Evolutionary conservation across 2,797 vertebrate species (phyloP).

Genomic region (Eospalax fontanierii): DNA sequence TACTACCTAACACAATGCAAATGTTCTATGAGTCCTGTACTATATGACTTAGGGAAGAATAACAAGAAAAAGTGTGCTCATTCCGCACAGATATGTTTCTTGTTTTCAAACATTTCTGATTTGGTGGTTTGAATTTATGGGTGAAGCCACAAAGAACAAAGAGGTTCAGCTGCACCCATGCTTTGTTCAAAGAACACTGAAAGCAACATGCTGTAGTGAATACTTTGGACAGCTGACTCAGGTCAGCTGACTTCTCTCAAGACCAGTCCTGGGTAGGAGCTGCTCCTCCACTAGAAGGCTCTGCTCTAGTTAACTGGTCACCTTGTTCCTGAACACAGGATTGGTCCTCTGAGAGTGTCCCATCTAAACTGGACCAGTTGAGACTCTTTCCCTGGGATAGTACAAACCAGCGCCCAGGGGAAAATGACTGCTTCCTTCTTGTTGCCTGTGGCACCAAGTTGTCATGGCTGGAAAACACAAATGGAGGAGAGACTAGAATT

Average conservation of each 20-base stretch:
- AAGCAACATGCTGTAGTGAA: background rate
- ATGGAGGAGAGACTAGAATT: background rate
- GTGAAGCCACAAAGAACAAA: background rate
- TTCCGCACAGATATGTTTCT: background rate
- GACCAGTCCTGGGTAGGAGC: too few species aligned
- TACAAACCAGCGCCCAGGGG: background rate
- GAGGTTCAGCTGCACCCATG: background rate
- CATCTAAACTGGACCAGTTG: background rate
- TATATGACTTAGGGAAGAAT: background rate
- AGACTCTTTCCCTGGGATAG: background rate
- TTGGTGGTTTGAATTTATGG: background rate
- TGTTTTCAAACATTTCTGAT: background rate
- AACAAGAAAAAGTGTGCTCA: background rate
- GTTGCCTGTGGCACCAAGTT: background rate
- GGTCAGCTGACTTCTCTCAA: background rate
- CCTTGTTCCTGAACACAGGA: background rate
- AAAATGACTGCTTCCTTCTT: background rate
- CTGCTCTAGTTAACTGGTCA: background rate
- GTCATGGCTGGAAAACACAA: background rate
- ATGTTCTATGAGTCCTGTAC: background rate
- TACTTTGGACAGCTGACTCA: background rate
- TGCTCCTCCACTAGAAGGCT: background rate
- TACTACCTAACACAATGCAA: background rate
- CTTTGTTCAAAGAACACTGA: background rate
- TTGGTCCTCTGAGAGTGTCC: background rate